phyloP scores from a whole-genome alignment of 2,888 invertebrate genomes.

The Shargacucullia verbasci region DNA sequence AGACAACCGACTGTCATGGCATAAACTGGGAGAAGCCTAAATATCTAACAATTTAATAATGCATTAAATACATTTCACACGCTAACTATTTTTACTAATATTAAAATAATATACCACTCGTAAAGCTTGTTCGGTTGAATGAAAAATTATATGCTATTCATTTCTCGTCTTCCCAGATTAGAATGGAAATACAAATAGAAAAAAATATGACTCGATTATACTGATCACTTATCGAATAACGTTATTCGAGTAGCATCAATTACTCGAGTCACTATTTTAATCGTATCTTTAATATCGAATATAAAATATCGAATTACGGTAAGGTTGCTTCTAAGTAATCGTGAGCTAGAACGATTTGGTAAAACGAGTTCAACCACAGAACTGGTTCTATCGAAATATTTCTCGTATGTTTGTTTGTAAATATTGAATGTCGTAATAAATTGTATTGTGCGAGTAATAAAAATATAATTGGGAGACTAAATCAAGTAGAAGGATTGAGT shows the following conservation, averaged over 20 bases:
- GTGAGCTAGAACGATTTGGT: conserved; percentile 47
- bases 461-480: conserved; percentile 52
- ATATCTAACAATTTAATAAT: no score
- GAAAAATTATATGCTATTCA: not conserved
- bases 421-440: conserved; percentile 57
- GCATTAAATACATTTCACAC: no score
- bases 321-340: conserved; percentile 50
- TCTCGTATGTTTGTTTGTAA: conserved; percentile 54
- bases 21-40: no score
- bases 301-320: conserved; percentile 55
- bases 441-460: conserved; percentile 54
- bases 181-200: conserved; percentile 24
- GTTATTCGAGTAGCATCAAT: conserved; percentile 57
- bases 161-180: not conserved
- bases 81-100: no score
- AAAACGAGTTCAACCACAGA: conserved; percentile 49
- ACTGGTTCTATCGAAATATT: conserved; percentile 51
- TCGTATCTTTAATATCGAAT: conserved; percentile 55
- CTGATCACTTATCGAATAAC: conserved; percentile 51
- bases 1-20: no score
- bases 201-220: conserved; percentile 37
- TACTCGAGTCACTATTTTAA: conserved; percentile 56
- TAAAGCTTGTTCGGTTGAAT: no score
- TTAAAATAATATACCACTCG: not conserved
- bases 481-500: conserved; percentile 35